Conservation (phyloP, 1,140 invertebrate genomes). For the Dreissena rostriformis region DNA sequence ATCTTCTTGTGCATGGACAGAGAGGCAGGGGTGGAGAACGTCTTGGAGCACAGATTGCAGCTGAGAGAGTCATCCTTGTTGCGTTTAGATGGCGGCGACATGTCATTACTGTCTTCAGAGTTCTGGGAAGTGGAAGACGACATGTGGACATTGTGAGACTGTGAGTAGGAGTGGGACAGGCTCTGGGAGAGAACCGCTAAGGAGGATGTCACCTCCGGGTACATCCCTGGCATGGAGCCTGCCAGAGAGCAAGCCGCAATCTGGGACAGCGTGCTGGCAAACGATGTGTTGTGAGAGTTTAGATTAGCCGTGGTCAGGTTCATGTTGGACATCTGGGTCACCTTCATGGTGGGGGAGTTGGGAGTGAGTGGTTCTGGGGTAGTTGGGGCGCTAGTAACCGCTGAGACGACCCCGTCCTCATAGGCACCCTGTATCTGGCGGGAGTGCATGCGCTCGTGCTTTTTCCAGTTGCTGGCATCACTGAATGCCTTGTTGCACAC, state of each 20-base stretch:
- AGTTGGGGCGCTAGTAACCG: conserved; percentile 34
- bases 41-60: conserved; percentile 70
- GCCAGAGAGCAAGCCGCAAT: conserved; percentile 17
- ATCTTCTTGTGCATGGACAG: conserved; percentile 73
- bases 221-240: conserved; percentile 1
- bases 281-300: conserved; percentile 20
- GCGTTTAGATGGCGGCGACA: conserved; percentile 30
- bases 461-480: conserved; percentile 80
- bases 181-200: background rate
- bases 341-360: background rate
- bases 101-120: conserved; percentile 33
- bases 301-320: background rate
- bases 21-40: conserved; percentile 69
- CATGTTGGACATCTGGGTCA: too few species aligned
- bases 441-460: conserved; percentile 81
- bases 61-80: conserved; percentile 56
- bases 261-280: conserved; percentile 14
- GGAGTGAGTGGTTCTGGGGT: conserved; percentile 34
- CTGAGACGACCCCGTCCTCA: conserved; percentile 45
- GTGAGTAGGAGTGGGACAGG: background rate
- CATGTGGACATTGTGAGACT: conserved; percentile 19
- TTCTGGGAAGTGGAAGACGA: conserved; percentile 19
- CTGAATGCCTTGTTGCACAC: conserved; percentile 81
- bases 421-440: conserved; percentile 72
- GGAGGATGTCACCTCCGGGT: background rate